Percentiles rank a stretch among this genome's conserved stretches.
Evolutionary conservation across 2,113 vertebrate species (phyloP).

Genomic region (Indicator indicator): DNA sequence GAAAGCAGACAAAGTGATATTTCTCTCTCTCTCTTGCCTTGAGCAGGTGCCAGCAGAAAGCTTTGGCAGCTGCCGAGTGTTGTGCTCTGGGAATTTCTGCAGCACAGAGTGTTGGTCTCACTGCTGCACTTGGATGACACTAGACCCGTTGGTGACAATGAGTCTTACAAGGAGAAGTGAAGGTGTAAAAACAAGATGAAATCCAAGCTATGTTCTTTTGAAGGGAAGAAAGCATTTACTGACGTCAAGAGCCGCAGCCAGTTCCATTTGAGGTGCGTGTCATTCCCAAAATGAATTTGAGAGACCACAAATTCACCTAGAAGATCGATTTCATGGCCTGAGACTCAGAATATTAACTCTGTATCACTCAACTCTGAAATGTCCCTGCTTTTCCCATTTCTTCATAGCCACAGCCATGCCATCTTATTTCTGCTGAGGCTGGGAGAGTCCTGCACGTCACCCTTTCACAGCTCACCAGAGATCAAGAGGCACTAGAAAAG

Average conservation of each 20-base stretch:
- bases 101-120: conserved; percentile 62
- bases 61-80: conserved; percentile 55
- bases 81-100: conserved; percentile 62
- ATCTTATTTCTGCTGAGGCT: background rate
- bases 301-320: conserved; percentile 55
- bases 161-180: conserved; percentile 68
- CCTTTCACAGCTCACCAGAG: background rate
- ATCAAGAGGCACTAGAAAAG: background rate
- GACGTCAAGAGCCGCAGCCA: conserved; percentile 34
- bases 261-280: conserved; percentile 32
- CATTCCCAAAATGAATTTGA: conserved; percentile 26
- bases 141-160: conserved; percentile 48
- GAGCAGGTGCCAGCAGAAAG: conserved; percentile 63
- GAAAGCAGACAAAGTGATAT: conserved; percentile 45
- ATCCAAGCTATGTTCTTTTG: conserved; percentile 58
- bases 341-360: conserved; percentile 57
- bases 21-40: conserved; percentile 27
- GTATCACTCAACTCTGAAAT: background rate
- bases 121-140: conserved; percentile 63
- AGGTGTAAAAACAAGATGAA: conserved; percentile 68
- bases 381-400: background rate
- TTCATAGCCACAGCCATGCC: background rate
- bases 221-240: conserved; percentile 53
- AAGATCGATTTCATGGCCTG: conserved; percentile 66
- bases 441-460: fast-evolving